Evolutionary conservation across 2,113 vertebrate genomes (phyloP).

Genomic region (Alethe diademata): DNA sequence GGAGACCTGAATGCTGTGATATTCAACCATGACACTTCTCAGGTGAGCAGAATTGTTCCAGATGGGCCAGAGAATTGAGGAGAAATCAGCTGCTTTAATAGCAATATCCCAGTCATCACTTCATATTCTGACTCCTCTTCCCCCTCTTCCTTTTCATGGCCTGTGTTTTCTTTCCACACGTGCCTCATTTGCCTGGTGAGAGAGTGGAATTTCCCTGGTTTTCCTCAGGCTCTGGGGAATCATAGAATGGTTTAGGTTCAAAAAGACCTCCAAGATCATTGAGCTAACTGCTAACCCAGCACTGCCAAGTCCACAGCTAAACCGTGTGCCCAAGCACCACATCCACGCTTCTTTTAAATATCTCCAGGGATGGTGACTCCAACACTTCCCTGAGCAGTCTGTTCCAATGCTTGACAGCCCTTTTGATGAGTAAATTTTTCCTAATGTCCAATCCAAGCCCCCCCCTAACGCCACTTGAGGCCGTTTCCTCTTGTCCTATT

Average conservation of each 20-base stretch:
- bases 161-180: neutral
- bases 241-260: neutral
- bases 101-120: neutral
- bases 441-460: neutral
- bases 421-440: neutral
- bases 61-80: neutral
- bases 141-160: neutral
- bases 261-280: neutral
- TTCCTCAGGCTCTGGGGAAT: neutral
- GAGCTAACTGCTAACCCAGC: neutral
- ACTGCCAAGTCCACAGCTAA: neutral
- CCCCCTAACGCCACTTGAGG: neutral
- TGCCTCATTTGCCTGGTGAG: neutral
- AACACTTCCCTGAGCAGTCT: neutral
- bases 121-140: neutral
- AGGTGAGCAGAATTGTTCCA: constrained; percentile 68
- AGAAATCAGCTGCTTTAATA: neutral
- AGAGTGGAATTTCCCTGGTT: neutral
- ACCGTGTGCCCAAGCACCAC: neutral
- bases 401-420: neutral
- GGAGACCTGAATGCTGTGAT: constrained; percentile 87
- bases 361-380: neutral
- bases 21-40: constrained; percentile 88
- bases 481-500: neutral
- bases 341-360: neutral